A percentile compares a stretch with the other conserved stretches of the same genome.
These are phyloP conservation scores for Gracilinanus agilis DNA, from an alignment of 2,113 vertebrate species.

Conservation along the genomic window DNA sequence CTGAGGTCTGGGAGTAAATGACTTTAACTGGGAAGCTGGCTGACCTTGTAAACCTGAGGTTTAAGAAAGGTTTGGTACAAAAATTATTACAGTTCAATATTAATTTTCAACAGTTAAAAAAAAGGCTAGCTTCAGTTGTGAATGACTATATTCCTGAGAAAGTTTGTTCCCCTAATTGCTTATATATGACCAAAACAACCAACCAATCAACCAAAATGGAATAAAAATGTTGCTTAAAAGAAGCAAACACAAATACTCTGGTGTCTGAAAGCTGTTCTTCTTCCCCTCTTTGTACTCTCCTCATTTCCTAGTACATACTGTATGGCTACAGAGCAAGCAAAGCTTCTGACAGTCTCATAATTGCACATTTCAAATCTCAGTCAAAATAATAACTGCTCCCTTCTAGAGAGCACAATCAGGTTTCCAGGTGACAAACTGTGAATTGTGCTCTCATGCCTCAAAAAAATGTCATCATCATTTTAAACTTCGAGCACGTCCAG, in stretches of 20 bases:
- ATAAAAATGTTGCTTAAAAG: not conserved
- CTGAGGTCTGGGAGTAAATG: no score
- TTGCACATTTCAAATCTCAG: conserved; percentile 55
- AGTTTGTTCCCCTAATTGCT: not conserved
- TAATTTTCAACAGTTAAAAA: no score
- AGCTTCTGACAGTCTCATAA: conserved; percentile 56
- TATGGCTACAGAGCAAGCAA: conserved; percentile 5
- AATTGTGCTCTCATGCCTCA: not conserved
- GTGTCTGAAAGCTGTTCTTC: not conserved
- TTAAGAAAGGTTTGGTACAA: no score
- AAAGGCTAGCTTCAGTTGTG: not conserved
- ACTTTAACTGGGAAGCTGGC: no score
- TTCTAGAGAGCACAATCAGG: conserved; percentile 25
- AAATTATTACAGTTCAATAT: no score
- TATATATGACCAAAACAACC: not conserved
- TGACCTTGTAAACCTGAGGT: no score
- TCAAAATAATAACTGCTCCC: conserved; percentile 54
- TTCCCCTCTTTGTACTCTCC: not conserved
- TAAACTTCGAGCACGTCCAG: conserved; percentile 38
- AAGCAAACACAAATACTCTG: not conserved
- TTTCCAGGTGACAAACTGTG: conserved; percentile 46
- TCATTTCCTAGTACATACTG: conserved; percentile 25
- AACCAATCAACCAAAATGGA: not conserved
- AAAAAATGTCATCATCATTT: conserved; percentile 24
- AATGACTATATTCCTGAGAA: not conserved